Percentiles rank a stretch among this genome's conserved stretches.
These are phyloP conservation scores for Anarsia innoxiella DNA, from an alignment of 2,888 invertebrate genomes.

Conservation along the genomic window DNA sequence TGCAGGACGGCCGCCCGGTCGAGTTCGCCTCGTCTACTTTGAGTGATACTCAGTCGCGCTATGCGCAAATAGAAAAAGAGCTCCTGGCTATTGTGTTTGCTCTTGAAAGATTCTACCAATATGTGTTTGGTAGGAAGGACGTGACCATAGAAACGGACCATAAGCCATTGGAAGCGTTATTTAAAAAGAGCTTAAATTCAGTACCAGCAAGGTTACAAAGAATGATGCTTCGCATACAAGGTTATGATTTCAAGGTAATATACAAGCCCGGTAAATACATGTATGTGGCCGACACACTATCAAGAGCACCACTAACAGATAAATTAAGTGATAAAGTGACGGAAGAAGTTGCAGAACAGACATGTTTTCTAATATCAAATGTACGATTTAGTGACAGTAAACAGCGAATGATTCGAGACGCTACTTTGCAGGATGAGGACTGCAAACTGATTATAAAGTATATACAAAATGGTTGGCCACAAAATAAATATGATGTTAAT, in stretches of 20 bases:
- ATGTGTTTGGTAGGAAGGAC: conserved; percentile 22
- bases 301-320: conserved; percentile 20
- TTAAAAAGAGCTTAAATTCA: conserved; percentile 19
- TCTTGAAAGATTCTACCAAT: conserved; percentile 23
- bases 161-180: conserved; percentile 22
- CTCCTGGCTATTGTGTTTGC: conserved; percentile 27
- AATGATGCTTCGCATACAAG: conserved; percentile 23
- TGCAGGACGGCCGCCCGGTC: conserved; percentile 20
- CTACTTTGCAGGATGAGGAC: conserved; percentile 4
- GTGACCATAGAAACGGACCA: conserved; percentile 24
- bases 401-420: neutral
- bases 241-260: conserved; percentile 20
- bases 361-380: neutral
- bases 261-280: conserved; percentile 26
- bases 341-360: neutral
- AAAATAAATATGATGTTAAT: conserved; percentile 16
- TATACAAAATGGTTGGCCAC: conserved; percentile 22
- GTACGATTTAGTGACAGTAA: neutral
- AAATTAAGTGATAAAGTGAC: neutral
- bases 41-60: conserved; percentile 20
- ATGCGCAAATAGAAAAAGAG: conserved; percentile 29
- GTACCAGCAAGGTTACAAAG: conserved; percentile 23
- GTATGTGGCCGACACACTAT: conserved; percentile 25
- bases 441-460: conserved; percentile 15
- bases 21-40: conserved; percentile 14